phyloP scores from a whole-genome alignment of 2,113 vertebrate species.

The Neopipo cinnamomea region DNA sequence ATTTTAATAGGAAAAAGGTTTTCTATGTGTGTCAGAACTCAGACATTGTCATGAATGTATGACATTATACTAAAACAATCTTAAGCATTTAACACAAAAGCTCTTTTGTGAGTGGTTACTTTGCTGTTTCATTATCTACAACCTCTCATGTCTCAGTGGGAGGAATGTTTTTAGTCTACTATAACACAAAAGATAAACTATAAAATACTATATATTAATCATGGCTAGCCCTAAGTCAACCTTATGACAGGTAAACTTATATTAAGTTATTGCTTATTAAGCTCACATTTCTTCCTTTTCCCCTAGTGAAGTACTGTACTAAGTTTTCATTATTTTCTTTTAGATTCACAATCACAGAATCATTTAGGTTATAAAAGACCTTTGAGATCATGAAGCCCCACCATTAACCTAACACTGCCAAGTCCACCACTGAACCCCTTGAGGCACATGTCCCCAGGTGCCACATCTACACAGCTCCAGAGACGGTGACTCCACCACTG shows the following conservation, averaged over 20 bases:
- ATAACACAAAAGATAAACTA: constrained; percentile 5
- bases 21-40: background rate
- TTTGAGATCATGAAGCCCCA: background rate
- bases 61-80: background rate
- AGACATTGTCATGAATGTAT: background rate
- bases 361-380: background rate
- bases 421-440: background rate
- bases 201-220: constrained; percentile 22
- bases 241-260: background rate
- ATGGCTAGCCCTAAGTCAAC: constrained; percentile 19
- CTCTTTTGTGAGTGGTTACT: background rate
- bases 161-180: background rate
- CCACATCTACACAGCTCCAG: background rate
- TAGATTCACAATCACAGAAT: background rate
- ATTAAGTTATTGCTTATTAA: background rate
- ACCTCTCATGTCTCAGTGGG: background rate
- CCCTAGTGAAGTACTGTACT: background rate
- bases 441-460: background rate
- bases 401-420: background rate
- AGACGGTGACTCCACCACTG: background rate
- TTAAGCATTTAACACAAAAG: background rate
- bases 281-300: background rate
- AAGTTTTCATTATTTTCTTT: background rate
- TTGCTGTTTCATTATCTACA: background rate
- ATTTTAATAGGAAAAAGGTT: background rate